Percentiles rank a stretch among this genome's conserved stretches.
Evolutionary conservation across 2,888 invertebrate species (phyloP).

Genomic region (Phlogophora meticulosa): DNA sequence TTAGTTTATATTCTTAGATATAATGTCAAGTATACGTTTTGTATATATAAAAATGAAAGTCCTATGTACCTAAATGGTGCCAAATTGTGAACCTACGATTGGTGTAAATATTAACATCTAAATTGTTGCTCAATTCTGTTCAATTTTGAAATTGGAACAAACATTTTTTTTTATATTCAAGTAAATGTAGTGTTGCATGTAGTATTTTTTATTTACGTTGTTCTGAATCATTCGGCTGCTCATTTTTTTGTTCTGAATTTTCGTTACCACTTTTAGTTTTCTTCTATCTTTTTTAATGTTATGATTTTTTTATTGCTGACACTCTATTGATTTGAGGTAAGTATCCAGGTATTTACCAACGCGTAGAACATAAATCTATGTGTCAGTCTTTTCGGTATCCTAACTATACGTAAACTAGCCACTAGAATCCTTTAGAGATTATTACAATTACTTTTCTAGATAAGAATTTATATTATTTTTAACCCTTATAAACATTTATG

Average conservation of each 20-base stretch:
- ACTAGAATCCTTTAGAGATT: constrained; percentile 27
- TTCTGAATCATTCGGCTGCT: too few relatives aligned
- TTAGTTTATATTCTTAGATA: constrained; percentile 50
- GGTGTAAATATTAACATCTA: constrained; percentile 72
- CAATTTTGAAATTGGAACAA: constrained; percentile 23
- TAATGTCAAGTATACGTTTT: constrained; percentile 70
- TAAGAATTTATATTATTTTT: constrained; percentile 32
- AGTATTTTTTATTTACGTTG: neutral
- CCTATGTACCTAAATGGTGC: constrained; percentile 89
- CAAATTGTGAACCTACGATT: constrained; percentile 75
- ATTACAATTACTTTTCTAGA: constrained; percentile 31
- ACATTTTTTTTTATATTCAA: constrained; percentile 4
- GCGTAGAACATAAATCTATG: too few relatives aligned
- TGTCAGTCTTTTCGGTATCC: constrained; percentile 23
- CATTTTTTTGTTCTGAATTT: neutral
- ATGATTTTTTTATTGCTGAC: neutral
- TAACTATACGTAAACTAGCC: constrained; percentile 50
- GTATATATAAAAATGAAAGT: constrained; percentile 79
- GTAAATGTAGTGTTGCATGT: neutral
- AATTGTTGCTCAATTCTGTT: constrained; percentile 81
- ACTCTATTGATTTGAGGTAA: too few relatives aligned
- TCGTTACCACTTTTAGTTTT: neutral
- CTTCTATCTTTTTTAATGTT: neutral
- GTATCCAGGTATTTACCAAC: too few relatives aligned
- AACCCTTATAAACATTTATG: constrained; percentile 24